Base-by-base conservation (phyloP, 2,888 invertebrate species). In the Eristalinus sepulchralis region DNA sequence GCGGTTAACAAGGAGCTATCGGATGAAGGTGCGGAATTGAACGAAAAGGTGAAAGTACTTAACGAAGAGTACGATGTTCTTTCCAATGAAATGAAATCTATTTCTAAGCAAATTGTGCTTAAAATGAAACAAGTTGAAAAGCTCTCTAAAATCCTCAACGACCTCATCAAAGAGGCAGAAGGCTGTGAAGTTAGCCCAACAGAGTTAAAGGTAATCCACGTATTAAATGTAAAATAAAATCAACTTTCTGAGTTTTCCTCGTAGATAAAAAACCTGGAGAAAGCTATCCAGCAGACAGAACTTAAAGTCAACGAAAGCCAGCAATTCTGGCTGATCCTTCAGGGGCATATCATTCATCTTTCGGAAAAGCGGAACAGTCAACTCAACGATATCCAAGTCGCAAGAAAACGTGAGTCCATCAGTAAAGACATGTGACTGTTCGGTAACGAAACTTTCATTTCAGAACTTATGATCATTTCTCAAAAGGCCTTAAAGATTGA, bases 261-360 rank as follows among this genome's bases (percentile, higher is more conserved):
- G 3, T 17, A 95, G 90, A 95, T 97, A 22, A 93, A 93, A 6
- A 94, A 94, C 81, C 89, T 96, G 86, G 96, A 96, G 90, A 94
- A 94, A 89, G 94, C 94, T 78, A 95, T 97, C 75, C 94, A 94
- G 59, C 92, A 94, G 24, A 91, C 94, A 1, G 94, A 95, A 60
- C 94, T 94, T 82, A 94, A 94, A 89, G 95, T 95, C 17, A 94
- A 95, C 89, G 92, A 93, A 66, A 91, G 95, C 89, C 96, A 97
- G 91, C 94, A 95, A 88, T 95, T 95, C 91, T 97, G 97, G 97
- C 92, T 97, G 88, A 94, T 96, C 66, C 94, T 96, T 88, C 96
- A 97, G 91, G 95, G 95, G 0, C 95, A 95, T 90, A 94, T 96
- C 77, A 95, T 97, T 1, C 93, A 94, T 84, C 91, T 97, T 17